Percentiles rank a stretch among this genome's conserved stretches.
These are phyloP conservation scores for Paraplagusia blochii DNA, from an alignment of 2,113 vertebrate species.

Conservation along the genomic window DNA sequence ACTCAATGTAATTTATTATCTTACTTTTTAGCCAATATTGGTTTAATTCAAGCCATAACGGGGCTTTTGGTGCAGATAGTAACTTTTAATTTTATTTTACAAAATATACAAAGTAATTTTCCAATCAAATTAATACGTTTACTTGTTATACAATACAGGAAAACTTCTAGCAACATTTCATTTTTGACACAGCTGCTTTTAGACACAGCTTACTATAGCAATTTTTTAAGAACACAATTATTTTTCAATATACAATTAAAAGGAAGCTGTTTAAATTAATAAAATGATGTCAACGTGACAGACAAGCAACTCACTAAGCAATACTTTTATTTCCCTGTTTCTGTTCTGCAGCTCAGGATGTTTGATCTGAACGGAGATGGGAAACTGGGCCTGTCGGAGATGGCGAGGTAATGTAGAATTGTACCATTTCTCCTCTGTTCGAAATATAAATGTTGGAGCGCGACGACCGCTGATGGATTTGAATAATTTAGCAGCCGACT, in stretches of 20 bases:
- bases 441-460: slow-evolving; percentile 26
- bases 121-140: too few species aligned
- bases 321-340: slow-evolving; percentile 13
- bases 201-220: too few species aligned
- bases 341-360: slow-evolving; percentile 83
- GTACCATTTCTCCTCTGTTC: slow-evolving; percentile 18
- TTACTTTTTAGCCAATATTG: too few species aligned
- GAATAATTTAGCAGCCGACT: slow-evolving; percentile 38
- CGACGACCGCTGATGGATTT: slow-evolving; percentile 8
- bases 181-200: too few species aligned
- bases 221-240: too few species aligned
- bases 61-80: too few species aligned
- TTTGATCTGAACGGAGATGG: slow-evolving; percentile 97
- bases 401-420: slow-evolving; percentile 83
- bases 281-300: not conserved
- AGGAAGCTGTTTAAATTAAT: not conserved
- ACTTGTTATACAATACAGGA: too few species aligned
- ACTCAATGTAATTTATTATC: too few species aligned
- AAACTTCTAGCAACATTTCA: too few species aligned
- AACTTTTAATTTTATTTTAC: too few species aligned
- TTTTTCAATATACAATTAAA: not conserved
- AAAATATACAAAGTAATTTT: too few species aligned
- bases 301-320: slow-evolving; percentile 7
- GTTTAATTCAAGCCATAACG: too few species aligned
- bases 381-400: slow-evolving; percentile 94